Evolutionary conservation across 1,140 invertebrate genomes (phyloP).

Genomic region (Bombus waltoni): DNA sequence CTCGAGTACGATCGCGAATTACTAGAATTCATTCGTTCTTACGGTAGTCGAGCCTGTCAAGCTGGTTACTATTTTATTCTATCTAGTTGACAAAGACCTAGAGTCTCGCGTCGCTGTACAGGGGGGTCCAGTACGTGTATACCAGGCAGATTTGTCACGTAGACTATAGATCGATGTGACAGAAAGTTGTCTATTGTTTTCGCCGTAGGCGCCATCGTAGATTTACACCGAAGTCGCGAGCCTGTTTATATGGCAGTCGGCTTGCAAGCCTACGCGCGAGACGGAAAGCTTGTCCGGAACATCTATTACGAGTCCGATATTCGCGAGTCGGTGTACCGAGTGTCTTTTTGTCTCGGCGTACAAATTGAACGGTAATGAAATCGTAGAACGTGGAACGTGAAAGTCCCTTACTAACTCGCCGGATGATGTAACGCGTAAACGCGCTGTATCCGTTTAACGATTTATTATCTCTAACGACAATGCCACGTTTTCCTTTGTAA

Average conservation of each 20-base stretch:
- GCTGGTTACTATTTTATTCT: background rate
- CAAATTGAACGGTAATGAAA: slow-evolving; percentile 19
- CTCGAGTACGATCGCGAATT: background rate
- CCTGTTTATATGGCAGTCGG: background rate
- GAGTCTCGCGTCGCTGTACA: background rate
- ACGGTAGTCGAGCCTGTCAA: background rate
- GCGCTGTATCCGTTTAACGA: background rate
- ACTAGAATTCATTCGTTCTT: background rate
- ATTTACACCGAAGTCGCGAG: slow-evolving; percentile 22
- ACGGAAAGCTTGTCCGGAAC: slow-evolving; percentile 19
- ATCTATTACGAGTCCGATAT: slow-evolving; percentile 24
- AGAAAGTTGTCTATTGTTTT: slow-evolving; percentile 46
- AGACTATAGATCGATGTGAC: slow-evolving; percentile 27
- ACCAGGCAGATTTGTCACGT: slow-evolving; percentile 9
- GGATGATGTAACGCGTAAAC: background rate
- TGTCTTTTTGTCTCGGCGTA: background rate
- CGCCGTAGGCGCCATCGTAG: slow-evolving; percentile 26
- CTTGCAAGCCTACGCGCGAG: slow-evolving; percentile 32
- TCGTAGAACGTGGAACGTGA: slow-evolving; percentile 5
- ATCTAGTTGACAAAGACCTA: background rate
- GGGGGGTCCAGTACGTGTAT: background rate
- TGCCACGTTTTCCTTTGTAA: background rate
- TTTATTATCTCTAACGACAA: slow-evolving; percentile 6
- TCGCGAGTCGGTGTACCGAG: background rate
- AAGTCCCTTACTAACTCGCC: background rate